Percentiles rank a stretch among this genome's conserved stretches.
These are phyloP conservation scores for Sanderia malayensis DNA, from an alignment of 30 jellyfish, hydroid and myxozoan species.

Conservation along the genomic window DNA sequence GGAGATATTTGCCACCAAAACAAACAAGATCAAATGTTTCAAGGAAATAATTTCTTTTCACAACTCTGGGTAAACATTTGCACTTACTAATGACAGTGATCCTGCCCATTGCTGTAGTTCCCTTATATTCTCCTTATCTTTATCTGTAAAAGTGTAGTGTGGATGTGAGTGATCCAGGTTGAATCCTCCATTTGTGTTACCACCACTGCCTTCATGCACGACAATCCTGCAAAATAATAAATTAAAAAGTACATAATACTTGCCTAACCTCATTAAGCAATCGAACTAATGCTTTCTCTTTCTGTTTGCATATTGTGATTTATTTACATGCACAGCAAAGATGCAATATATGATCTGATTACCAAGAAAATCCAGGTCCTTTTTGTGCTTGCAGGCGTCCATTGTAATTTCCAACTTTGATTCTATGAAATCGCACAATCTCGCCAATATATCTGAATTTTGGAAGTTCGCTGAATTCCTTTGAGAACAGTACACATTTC, in stretches of 20 bases:
- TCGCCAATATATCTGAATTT: slow-evolving; percentile 42
- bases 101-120: slow-evolving; percentile 28
- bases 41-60: too few species aligned
- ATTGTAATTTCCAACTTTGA: slow-evolving; percentile 24
- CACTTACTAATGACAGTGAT: too few species aligned
- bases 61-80: too few species aligned
- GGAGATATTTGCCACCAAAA: too few species aligned
- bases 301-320: too few species aligned
- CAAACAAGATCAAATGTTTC: too few species aligned
- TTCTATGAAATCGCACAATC: slow-evolving; percentile 52
- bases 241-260: too few species aligned
- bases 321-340: too few species aligned
- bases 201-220: slow-evolving; percentile 1
- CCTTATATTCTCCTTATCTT: slow-evolving; percentile 25
- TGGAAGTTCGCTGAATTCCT: slow-evolving; percentile 28
- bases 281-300: too few species aligned
- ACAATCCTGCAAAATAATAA: slow-evolving; percentile 1
- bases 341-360: too few species aligned
- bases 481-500: slow-evolving; percentile 48
- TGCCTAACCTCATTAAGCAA: too few species aligned
- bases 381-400: slow-evolving; percentile 40
- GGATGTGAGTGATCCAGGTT: slow-evolving; percentile 35
- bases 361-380: slow-evolving; percentile 56
- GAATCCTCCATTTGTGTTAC: background rate
- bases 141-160: slow-evolving; percentile 35